Conservation (phyloP, 2,113 vertebrate genomes). For the Orientallactaga bullata region DNA sequence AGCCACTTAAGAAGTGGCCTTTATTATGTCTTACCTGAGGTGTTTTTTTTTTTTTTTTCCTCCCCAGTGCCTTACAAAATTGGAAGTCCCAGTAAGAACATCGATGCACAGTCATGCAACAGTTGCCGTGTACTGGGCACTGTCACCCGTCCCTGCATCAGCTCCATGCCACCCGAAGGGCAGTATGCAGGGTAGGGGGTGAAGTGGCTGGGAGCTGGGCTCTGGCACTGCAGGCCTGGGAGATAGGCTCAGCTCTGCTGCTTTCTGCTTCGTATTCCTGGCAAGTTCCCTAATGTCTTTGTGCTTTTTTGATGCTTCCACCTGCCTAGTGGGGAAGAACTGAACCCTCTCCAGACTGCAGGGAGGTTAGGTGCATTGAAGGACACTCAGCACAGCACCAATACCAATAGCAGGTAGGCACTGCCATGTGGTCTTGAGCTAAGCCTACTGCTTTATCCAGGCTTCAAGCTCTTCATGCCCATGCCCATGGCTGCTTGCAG, state of each 20-base stretch:
- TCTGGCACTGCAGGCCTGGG: background rate
- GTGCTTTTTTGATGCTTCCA: background rate
- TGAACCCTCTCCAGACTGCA: background rate
- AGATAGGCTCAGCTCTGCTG: background rate
- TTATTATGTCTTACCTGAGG: background rate
- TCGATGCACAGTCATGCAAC: background rate
- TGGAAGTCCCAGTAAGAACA: background rate
- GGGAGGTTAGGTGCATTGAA: background rate
- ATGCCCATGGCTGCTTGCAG: background rate
- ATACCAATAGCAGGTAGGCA: background rate
- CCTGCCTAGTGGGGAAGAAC: background rate
- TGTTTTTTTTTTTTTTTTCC: too few relatives aligned
- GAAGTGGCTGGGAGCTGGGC: background rate
- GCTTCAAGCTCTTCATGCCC: background rate
- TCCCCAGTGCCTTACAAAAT: background rate
- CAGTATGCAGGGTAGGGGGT: accelerated
- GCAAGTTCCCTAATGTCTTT: background rate
- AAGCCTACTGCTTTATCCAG: too few relatives aligned
- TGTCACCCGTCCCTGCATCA: too few relatives aligned
- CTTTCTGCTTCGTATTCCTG: background rate
- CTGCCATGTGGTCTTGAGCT: background rate
- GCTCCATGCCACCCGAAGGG: accelerated
- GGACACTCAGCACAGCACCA: background rate
- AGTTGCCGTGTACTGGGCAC: background rate
- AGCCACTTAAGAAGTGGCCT: background rate